Percentiles rank a stretch among this genome's conserved stretches.
Conservation (phyloP, 1,140 invertebrate genomes). For the Magallana angulata region DNA sequence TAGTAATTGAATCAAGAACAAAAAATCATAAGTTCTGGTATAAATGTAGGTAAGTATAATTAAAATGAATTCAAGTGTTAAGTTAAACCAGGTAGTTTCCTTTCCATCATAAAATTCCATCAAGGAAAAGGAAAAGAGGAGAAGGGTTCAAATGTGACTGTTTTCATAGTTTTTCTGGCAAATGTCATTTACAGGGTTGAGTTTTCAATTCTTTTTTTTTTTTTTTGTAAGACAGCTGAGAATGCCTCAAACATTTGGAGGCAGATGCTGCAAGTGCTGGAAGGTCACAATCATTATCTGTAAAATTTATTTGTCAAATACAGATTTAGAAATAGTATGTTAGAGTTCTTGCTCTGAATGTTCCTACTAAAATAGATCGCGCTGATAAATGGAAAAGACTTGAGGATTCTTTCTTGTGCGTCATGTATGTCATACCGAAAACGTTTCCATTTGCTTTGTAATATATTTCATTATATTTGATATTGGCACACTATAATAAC, state of each 20-base stretch:
- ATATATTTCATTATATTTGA: neutral
- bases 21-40: no score
- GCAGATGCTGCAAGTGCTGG: conserved; percentile 20
- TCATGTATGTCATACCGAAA: neutral
- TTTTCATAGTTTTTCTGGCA: no score
- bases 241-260: neutral
- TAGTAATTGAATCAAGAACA: no score
- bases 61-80: no score
- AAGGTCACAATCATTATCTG: conserved; percentile 15
- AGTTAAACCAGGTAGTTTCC: no score
- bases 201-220: neutral
- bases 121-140: no score
- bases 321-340: conserved; percentile 11
- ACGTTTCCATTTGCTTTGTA: neutral
- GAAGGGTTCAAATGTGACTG: no score
- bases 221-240: neutral
- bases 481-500: neutral
- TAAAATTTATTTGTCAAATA: conserved; percentile 23
- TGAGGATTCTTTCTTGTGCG: neutral
- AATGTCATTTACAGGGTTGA: no score
- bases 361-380: neutral
- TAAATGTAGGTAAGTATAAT: no score
- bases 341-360: neutral
- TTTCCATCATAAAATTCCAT: no score
- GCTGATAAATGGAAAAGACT: neutral